Evolutionary conservation across 2,797 vertebrate species (phyloP), one percentile per base, ranked within the genome.

Genomic region (Poecile montanus): DNA sequence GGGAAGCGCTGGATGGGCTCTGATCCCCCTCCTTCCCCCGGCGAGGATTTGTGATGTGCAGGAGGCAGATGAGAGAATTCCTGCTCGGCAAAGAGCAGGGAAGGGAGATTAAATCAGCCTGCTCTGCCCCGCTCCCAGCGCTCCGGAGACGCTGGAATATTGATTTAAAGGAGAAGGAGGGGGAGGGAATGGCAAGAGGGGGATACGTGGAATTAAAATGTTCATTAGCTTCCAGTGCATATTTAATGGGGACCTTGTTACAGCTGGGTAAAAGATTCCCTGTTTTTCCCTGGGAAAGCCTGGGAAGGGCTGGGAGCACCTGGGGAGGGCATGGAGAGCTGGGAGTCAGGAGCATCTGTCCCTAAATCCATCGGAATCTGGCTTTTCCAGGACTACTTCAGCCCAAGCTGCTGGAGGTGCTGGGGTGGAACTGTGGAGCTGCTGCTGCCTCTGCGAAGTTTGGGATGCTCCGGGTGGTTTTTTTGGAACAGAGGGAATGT

Each of bases 41-140:
- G 82, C 70, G 51, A 34, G 82, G 91, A 50, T 80, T 50, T 88
- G 84, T 15, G 60, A 84, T 78, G 88, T 51, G 85, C 73, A 21
- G 61, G 93, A 91, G 71, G 80, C 62, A 81, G 77, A 91, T 81
- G 80, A 89, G 93, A 95, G 78, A 82, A 83, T 93, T 95, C 88
- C 92, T 85, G 85, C 66, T 88, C 79, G 73, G 89, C 85, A 76
- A 61, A 81, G 93, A 71, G 47, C 7, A 1, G 51, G 29, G 74
- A 53, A 1, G 19, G 79, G 65, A 84, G 89, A 89, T 95, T 77
- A 75, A 92, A 89, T 73, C 95, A 85, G 83, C 91, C 86, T 72
- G 83, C 85, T 42, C 30, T 0, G 68, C 47, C 77, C 73, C 1
- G 3, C 73, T 90, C 54, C 85, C 67, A 7, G 61, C 8, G 3